Evolutionary conservation across 1,140 invertebrate genomes (phyloP), one percentile per base, ranked within the genome.

Genomic region (Aporrectodea caliginosa): DNA sequence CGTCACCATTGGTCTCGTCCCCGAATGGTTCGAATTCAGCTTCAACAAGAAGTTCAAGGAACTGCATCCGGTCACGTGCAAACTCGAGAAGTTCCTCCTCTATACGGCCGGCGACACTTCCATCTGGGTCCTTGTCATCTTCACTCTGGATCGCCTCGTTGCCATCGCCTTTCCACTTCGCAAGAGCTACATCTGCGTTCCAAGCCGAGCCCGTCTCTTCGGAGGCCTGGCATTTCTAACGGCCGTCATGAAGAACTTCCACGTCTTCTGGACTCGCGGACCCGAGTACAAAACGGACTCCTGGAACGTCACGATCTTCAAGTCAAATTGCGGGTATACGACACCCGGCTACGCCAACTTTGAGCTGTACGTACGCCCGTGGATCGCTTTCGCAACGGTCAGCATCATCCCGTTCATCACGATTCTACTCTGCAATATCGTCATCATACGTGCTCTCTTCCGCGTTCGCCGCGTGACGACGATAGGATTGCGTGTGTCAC

Each of bases 141-240:
- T 83, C 75, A 82, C 83, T 0, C 69, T 83, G n/a, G 83, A 83
- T 43, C 33, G 83, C 12, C 80, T 79, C 35, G 82, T 83, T 29
- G 83, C 82, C 69, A 82, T 83, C 2, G 77, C 75, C 35, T 73
- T 81, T 69, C 83, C 83, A 35, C 58, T 83, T n/a, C 34, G 69
- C n/a, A 76, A 80, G 68, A 68, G 32, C 2, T 30, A 75, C 71
- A 31, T 34, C 16, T 78, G 72, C n/a, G 33, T 69, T 0, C 35
- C 35, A n/a, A 2, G 22, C 2, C 75, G 77, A 1, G 76, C 80
- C 1, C 71, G 68, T 27, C 43, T 78, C 71, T 73, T 30, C 72
- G 69, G 29, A n/a, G 16, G 72, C 1, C 22, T 75, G 30, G 31
- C 58, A 30, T 31, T 80, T 16, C 32, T 78, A 1, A 14, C 43